A percentile compares a stretch with the other conserved stretches of the same genome.
Conservation (phyloP, 2,797 vertebrate species). For the Neopelma chrysocephalum region DNA sequence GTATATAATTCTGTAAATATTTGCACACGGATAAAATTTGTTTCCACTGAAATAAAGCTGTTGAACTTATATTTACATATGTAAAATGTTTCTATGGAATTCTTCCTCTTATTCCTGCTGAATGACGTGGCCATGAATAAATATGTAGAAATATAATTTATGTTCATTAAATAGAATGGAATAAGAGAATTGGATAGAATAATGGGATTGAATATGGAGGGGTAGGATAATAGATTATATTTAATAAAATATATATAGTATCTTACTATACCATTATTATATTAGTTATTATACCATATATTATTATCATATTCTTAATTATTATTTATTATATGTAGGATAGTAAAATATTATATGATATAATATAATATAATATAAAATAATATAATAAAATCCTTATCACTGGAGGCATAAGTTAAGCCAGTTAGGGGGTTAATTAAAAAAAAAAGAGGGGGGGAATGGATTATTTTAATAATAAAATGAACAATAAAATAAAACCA, state of each 20-base stretch:
- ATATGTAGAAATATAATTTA: background rate
- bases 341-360: background rate
- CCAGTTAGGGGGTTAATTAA: background rate
- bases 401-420: background rate
- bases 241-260: background rate
- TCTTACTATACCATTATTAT: too few relatives aligned
- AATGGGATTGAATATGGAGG: background rate
- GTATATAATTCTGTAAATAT: background rate
- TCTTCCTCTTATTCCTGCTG: background rate
- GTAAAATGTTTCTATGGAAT: background rate
- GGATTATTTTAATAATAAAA: background rate
- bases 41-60: background rate
- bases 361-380: background rate
- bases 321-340: background rate
- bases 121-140: background rate
- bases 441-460: fast-evolving
- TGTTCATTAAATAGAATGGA: background rate
- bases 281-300: background rate
- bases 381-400: background rate
- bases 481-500: background rate
- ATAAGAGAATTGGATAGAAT: background rate
- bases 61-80: background rate
- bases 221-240: background rate
- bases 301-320: background rate
- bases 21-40: background rate